Percentiles rank a stretch among this genome's conserved stretches.
Evolutionary conservation across 37 sponge, comb jelly and placozoan species (phyloP).

Genomic region (Corticium candelabrum): DNA sequence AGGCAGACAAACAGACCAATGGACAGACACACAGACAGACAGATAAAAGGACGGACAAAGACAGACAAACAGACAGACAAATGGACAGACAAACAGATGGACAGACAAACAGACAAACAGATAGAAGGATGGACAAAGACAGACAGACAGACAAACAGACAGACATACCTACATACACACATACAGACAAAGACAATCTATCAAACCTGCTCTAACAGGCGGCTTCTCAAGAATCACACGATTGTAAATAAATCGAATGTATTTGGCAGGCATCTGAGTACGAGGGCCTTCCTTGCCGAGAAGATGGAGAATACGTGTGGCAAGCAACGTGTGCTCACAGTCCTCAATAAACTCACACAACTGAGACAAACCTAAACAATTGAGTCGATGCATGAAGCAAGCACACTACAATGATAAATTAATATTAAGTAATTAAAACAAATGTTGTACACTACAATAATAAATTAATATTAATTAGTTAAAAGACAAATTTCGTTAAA

Average conservation of each 20-base stretch:
- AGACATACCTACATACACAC: too few species aligned
- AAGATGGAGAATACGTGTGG: slow-evolving; percentile 70
- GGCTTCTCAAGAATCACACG: slow-evolving; percentile 80
- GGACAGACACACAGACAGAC: too few species aligned
- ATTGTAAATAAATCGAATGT: slow-evolving; percentile 93
- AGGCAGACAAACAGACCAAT: too few species aligned
- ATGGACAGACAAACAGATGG: too few species aligned
- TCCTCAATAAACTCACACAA: slow-evolving; percentile 98
- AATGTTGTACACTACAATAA: neutral
- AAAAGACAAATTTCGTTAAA: neutral
- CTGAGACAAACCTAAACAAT: slow-evolving; percentile 59
- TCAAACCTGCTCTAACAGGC: slow-evolving; percentile 62
- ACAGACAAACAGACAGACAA: too few species aligned
- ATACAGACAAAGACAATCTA: neutral
- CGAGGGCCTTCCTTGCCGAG: slow-evolving; percentile 84
- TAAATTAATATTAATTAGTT: neutral
- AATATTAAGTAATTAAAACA: neutral
- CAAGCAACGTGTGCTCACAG: slow-evolving; percentile 84
- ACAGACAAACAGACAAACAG: too few species aligned
- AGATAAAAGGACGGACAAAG: too few species aligned
- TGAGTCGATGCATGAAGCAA: neutral
- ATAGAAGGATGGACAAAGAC: too few species aligned
- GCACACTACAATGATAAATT: neutral
- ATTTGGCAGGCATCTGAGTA: slow-evolving; percentile 58
- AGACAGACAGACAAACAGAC: too few species aligned